Base-by-base conservation (phyloP, 1,140 invertebrate species). In the Trachymyrmex septentrionalis region DNA sequence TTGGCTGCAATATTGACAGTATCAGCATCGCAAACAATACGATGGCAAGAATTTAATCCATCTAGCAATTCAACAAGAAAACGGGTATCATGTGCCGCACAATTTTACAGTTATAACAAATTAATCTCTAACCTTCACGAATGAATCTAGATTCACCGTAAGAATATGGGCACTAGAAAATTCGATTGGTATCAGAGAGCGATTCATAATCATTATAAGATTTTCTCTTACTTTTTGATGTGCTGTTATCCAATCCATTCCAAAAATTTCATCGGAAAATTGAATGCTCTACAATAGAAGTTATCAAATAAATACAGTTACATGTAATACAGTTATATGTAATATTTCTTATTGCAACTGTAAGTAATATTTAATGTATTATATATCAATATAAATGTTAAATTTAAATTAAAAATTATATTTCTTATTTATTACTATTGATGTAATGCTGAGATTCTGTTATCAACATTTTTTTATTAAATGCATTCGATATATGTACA, bases 181-280 rank as follows among this genome's bases (percentile, higher is more conserved):
- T 38, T 90, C 85, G 7, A 90, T 90, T 1, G 89, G 88, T 7
- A 5, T 77, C 19, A 59, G 10, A n/a, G 61, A 82, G 5, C 89
- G 89, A 4, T 71, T 64, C 81, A 88, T 86, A 50, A 88, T 77
- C 5, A 66, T 71, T 24, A 90, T 59, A 21, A 90, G 44, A 30
- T 19, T 21, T 2, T 80, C 53, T 30, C 71, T 80, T 2, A 5
- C 24, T 16, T 50, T 61, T 0, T 75, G 55, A 6, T 87, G 71
- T 2, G 76, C 27, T 0, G 2, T 10, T 10, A 38, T 9, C 87
- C 87, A 88, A 7, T 88, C 81, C 48, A 88, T 67, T n/a, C 73
- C 77, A 21, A 76, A 88, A 53, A 88, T 77, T 14, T 48, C 3
- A 24, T 86, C n/a, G 10, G 30, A 30, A 9, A 88, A 6, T 64